Evolutionary conservation across 2,113 vertebrate genomes (phyloP).

Genomic region (Pampusana beccarii): DNA sequence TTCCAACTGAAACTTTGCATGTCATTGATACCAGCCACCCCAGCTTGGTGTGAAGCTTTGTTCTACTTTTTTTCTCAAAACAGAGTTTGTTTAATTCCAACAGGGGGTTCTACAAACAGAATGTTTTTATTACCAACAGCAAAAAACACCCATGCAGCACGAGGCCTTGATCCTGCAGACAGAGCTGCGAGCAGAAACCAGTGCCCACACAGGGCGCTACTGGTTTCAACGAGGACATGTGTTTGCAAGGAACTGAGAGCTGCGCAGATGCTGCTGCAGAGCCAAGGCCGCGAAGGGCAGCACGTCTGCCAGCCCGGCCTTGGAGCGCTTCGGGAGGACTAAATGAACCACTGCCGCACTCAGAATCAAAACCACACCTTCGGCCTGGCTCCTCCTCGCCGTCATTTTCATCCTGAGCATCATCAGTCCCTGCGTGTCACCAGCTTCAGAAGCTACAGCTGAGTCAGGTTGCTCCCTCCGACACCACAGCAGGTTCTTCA

Average conservation of each 20-base stretch:
- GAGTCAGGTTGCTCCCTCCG: not conserved
- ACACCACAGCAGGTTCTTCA: not conserved
- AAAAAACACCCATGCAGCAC: not conserved
- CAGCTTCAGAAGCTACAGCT: not conserved
- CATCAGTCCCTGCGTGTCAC: not conserved
- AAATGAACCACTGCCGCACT: not conserved
- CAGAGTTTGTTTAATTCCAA: constrained; percentile 7
- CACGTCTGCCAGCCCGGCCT: not conserved
- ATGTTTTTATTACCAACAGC: not conserved
- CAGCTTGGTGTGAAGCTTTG: not conserved
- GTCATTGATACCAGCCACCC: not conserved
- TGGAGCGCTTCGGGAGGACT: not conserved
- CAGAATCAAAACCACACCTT: not conserved
- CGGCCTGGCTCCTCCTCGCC: not conserved
- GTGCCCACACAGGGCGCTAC: not conserved
- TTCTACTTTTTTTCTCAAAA: not conserved
- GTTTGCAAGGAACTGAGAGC: not conserved
- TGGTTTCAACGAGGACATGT: not conserved
- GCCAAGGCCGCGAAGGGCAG: not conserved
- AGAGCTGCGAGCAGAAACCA: not conserved
- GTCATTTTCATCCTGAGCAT: not conserved
- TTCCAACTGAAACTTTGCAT: not conserved
- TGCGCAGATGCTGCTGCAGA: not conserved
- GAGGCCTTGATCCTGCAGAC: not conserved
- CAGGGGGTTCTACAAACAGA: not conserved